These are phyloP conservation scores for Cyprinodon tularosa DNA, from an alignment of 2,113 vertebrate species.

Conservation along the genomic window DNA sequence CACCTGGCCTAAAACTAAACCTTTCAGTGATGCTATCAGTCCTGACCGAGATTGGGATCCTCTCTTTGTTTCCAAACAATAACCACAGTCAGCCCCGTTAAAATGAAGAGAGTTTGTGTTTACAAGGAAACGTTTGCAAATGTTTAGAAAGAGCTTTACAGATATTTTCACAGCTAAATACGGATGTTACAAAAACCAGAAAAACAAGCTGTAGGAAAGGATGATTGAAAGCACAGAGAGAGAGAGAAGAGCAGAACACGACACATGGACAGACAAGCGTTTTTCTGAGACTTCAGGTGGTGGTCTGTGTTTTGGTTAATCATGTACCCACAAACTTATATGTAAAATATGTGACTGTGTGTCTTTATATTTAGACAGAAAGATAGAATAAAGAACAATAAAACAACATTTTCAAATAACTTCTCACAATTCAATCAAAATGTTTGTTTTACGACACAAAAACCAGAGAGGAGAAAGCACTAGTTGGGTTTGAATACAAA, in stretches of 20 bases:
- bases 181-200: too few relatives aligned
- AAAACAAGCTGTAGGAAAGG: not conserved
- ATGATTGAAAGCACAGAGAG: not conserved
- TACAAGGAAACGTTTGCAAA: too few relatives aligned
- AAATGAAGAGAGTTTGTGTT: too few relatives aligned
- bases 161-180: too few relatives aligned
- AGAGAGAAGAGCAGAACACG: too few relatives aligned
- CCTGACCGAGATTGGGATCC: not conserved
- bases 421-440: too few relatives aligned
- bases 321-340: not conserved
- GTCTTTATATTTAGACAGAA: not conserved
- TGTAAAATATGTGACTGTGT: not conserved
- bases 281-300: too few relatives aligned
- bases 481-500: not conserved
- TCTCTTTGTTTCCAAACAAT: not conserved
- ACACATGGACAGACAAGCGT: too few relatives aligned
- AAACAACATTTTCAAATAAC: too few relatives aligned
- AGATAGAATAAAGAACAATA: not conserved
- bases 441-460: too few relatives aligned
- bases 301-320: not conserved
- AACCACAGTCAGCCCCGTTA: not conserved
- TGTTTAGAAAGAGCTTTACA: too few relatives aligned
- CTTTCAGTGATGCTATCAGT: not conserved
- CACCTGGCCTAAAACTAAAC: not conserved
- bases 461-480: not conserved